These are phyloP conservation scores for Drosophila pectinifera DNA, from an alignment of 1,140 invertebrate genomes.

Conservation along the genomic window DNA sequence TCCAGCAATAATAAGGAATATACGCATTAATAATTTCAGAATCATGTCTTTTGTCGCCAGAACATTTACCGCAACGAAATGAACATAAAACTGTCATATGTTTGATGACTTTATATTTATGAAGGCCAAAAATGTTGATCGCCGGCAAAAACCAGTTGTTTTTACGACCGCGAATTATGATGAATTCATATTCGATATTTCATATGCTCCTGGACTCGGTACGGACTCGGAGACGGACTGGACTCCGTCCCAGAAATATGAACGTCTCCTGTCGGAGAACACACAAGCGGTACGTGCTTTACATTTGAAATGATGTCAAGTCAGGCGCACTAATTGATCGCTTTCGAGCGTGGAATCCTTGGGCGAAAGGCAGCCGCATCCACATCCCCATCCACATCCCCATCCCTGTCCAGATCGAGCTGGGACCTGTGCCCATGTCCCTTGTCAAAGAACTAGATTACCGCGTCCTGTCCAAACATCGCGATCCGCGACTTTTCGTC, in stretches of 20 bases:
- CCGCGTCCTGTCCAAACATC: conserved; percentile 42
- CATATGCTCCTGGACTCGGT: conserved; percentile 11
- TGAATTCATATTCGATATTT: conserved; percentile 72
- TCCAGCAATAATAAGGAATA: conserved; percentile 45
- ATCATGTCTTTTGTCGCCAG: conserved; percentile 80
- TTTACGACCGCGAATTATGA: conserved; percentile 71
- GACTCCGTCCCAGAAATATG: conserved; percentile 42
- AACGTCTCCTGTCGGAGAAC: conserved; percentile 67
- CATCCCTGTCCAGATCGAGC: background rate
- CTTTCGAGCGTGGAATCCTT: conserved; percentile 67
- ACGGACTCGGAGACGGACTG: background rate
- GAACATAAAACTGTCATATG: conserved; percentile 82
- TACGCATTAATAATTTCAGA: conserved; percentile 77
- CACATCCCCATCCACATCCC: background rate
- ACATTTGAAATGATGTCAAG: conserved; percentile 80
- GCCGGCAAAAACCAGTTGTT: conserved; percentile 65
- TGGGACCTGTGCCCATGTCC: conserved; percentile 67
- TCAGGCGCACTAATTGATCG: conserved; percentile 83
- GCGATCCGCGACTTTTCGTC: conserved; percentile 16
- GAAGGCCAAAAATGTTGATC: conserved; percentile 82
- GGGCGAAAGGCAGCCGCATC: conserved; percentile 29
- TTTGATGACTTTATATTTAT: conserved; percentile 85
- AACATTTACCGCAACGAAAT: conserved; percentile 81
- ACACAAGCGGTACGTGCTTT: conserved; percentile 84
- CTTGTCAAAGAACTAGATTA: conserved; percentile 76